These are phyloP conservation scores for Phaenicophaeus curvirostris DNA, from an alignment of 2,797 vertebrate genomes.

Conservation along the genomic window DNA sequence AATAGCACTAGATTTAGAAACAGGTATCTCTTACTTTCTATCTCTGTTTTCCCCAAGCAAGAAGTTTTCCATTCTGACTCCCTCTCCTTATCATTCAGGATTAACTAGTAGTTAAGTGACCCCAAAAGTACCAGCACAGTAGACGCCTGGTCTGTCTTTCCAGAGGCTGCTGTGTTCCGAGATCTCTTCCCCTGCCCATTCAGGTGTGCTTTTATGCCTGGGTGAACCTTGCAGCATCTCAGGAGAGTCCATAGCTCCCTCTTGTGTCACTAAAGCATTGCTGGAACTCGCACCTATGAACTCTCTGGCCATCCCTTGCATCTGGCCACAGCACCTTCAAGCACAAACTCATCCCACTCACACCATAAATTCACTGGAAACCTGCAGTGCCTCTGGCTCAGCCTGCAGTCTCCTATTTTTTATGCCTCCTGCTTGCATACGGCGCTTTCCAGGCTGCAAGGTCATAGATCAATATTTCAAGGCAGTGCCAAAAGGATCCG, in stretches of 20 bases:
- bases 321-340: not conserved
- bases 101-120: not conserved
- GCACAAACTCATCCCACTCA: not conserved
- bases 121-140: not conserved
- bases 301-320: not conserved
- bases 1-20: not conserved
- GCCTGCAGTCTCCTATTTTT: not conserved
- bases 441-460: not conserved
- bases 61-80: not conserved
- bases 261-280: not conserved
- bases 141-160: not conserved
- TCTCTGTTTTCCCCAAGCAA: not conserved
- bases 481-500: not conserved
- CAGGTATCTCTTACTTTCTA: not conserved
- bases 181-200: not conserved
- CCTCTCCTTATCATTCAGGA: not conserved
- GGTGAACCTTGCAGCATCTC: not conserved
- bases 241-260: conserved; percentile 37
- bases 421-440: not conserved
- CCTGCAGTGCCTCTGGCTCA: rapidly evolving
- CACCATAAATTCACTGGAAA: not conserved
- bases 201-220: rapidly evolving
- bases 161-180: not conserved
- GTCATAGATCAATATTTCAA: not conserved
- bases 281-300: not conserved